Base-by-base conservation (phyloP, 2,888 invertebrate genomes). In the Pristionchus exspectatus region DNA sequence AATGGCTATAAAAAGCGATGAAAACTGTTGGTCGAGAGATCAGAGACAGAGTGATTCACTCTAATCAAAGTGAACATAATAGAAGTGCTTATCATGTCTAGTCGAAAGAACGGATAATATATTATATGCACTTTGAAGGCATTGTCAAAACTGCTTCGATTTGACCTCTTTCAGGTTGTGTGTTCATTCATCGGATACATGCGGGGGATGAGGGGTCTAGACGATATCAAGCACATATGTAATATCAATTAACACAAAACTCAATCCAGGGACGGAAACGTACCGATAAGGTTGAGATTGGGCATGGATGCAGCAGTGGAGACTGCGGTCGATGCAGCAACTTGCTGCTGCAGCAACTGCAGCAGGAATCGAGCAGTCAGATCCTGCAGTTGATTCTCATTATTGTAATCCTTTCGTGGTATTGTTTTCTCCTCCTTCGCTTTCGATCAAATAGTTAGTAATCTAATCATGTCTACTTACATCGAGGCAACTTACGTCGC, bases 261-360 rank as follows among this genome's bases (percentile, higher is more conserved):
- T n/a, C n/a, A n/a, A n/a, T n/a, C n/a, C n/a, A n/a, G n/a, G n/a
- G n/a, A n/a, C n/a, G n/a, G 4, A 33, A 30, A 18, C 74, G 7
- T 30, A 77, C 77, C 77, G n/a, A 77, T 77, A 12, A 12, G 38
- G 44, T 16, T 18, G 5, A 77, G 77, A 50, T 77, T 77, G 9
- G 77, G 77, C 77, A 77, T 77, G 77, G 77, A 77, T 30, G 74
- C 74, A 74, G 74, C 74, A 16, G 74, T 74, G 5, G 74, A 74
- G 18, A 74, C 74, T 24, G 74, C 74, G 14, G 74, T 74, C 10
- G 69, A n/a, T 10, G 74, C 18, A 21, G 74, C 74, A 18, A n/a
- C 4, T 21, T 74, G 74, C 74, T 74, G 74, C 74, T 30, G 33
- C 30, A 74, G 74, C 74, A 74, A 12, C 33, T 30, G 33, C 33